These are phyloP conservation scores for Macroglossus sobrinus DNA, from an alignment of 2,113 vertebrate genomes.

Conservation along the genomic window DNA sequence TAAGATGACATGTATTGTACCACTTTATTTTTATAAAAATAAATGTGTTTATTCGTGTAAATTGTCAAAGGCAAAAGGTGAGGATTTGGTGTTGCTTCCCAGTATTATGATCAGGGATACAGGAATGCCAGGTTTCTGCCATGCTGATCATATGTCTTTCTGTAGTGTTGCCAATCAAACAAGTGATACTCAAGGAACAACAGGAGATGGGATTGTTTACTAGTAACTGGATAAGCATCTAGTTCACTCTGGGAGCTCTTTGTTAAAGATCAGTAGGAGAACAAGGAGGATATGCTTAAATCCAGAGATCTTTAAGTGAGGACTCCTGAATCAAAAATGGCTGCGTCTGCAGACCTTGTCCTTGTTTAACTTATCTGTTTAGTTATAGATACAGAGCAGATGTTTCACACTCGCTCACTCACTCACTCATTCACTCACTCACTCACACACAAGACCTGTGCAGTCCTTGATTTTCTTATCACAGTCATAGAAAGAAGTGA, in stretches of 20 bases:
- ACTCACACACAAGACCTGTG: not conserved
- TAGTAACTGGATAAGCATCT: not conserved
- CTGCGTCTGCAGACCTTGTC: not conserved
- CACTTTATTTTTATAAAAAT: not conserved
- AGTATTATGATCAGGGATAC: not conserved
- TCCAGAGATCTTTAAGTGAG: not conserved
- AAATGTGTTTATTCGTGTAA: not conserved
- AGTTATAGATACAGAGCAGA: not conserved
- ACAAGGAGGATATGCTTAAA: not conserved
- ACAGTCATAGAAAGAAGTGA: not conserved
- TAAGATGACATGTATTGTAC: not conserved
- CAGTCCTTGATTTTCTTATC: not conserved
- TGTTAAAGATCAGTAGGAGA: not conserved
- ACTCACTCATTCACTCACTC: not conserved
- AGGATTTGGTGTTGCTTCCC: not conserved
- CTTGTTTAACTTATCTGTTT: not conserved
- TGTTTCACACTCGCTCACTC: not conserved
- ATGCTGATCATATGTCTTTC: not conserved
- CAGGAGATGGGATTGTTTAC: not conserved
- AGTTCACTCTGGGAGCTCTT: not conserved
- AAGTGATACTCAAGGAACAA: not conserved
- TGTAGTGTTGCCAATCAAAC: not conserved
- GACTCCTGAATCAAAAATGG: not conserved
- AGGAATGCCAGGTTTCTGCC: not conserved
- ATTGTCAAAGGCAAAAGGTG: not conserved